Evolutionary conservation across 2,888 invertebrate species (phyloP), one percentile per base, ranked within the genome.

Genomic region (Autographa pulchrina): DNA sequence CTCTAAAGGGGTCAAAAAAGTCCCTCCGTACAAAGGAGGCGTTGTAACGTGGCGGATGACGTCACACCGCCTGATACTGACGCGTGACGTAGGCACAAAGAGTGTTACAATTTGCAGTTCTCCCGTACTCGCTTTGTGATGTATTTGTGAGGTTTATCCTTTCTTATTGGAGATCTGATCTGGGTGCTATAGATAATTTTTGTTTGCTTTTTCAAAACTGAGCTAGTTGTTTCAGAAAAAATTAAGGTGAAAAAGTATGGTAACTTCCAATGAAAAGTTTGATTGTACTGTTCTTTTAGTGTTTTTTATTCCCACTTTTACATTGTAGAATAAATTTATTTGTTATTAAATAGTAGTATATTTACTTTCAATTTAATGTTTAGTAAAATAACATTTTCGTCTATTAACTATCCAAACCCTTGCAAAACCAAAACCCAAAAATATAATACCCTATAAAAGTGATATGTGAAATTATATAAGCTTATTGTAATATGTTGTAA

Each of bases 41-140:
- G 43, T 5, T 54, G 75, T 56, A 67, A 71, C 77, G 52, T 80
- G 67, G 58, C 41, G 41, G n/a, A 9, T 70, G 73, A 77, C 70
- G 81, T 70, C 78, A 81, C 32, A 65, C 52, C 67, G 68, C 56
- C 81, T 77, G 78, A 68, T 78, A 70, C 74, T 81, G 87, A 87
- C 85, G 75, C 62, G 41, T 85, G 87, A 85, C 79, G 84, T 68
- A 68, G 73, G 74, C 83, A 86, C 87, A 87, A 87, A 86, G 83
- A 72, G 65, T 62, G 70, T 64, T 64, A 81, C 80, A 81, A 70
- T 80, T 75, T 78, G 65, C 70, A 81, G 75, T 78, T 82, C 78
- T 75, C 70, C 68, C 25, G 20, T 54, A 43, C 65, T 25, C 74
- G 56, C 67, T 64, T 72, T 76, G 81, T 48, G 62, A 48, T 61